Evolutionary conservation across 2,888 invertebrate species (phyloP), one percentile per base, ranked within the genome.

Genomic region (Tuta absoluta): DNA sequence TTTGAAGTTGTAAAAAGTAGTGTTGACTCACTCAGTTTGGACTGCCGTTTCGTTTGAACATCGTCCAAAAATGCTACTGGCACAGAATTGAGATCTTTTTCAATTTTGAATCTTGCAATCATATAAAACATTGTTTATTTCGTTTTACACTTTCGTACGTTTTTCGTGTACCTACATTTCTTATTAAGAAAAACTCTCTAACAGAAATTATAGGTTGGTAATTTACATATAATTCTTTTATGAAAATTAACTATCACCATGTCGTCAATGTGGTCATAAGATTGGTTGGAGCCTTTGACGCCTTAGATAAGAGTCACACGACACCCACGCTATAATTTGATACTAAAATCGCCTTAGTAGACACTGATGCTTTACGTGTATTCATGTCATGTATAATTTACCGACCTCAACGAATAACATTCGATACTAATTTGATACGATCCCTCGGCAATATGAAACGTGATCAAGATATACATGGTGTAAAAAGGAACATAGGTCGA

Each of bases 391-490:
- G 56, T 33, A 56, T 56, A 56, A 56, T 28, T 33, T 56, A 56
- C 28, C 56, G n/a, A 10, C 14, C 28, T 56, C n/a, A 56, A 56
- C 56, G 28, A 56, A 56, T 56, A 33, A 56, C n/a, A 28, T 33
- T 33, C 17, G 56, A 33, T 56, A 24, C 12, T 23, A 53, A 28
- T 56, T 33, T 10, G 56, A 33, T 56, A 24, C 23, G 51, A 53
- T 53, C 28, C 56, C 24, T 45, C 14, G 19, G 33, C 59, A 63
- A 66, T 60, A 66, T 11, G 60, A 65, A 65, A 65, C 66, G 65
- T 63, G 65, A 65, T 66, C 64, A 58, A 63, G 57, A 63, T 63
- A 63, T 8, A 11, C 33, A n/a, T n/a, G n/a, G n/a, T n/a, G n/a
- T n/a, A n/a, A n/a, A n/a, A n/a, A n/a, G n/a, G n/a, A n/a, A n/a